These are phyloP conservation scores for Ischnura elegans DNA, from an alignment of 2,888 invertebrate species.

Conservation along the genomic window DNA sequence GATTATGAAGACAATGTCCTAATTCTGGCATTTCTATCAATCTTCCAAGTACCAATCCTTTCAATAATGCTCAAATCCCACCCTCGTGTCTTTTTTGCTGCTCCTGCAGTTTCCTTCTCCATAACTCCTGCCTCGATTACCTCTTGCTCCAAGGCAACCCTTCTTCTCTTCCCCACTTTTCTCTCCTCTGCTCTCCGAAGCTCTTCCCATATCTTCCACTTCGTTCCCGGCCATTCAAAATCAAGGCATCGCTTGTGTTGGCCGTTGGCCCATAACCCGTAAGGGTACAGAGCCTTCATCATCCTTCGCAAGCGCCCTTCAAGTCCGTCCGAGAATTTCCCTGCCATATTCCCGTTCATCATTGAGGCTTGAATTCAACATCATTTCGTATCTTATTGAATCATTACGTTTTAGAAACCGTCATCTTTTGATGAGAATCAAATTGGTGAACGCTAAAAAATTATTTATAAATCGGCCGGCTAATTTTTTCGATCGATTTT, in stretches of 20 bases:
- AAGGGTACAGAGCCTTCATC: background rate
- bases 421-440: no score
- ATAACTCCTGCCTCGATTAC: background rate
- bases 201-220: background rate
- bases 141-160: background rate
- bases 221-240: constrained; percentile 61
- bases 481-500: no score
- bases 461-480: no score
- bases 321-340: background rate
- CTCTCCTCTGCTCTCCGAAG: background rate
- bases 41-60: no score
- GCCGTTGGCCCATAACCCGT: constrained; percentile 9
- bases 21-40: no score
- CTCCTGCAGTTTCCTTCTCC: background rate
- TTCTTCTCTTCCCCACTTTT: background rate
- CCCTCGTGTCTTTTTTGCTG: background rate
- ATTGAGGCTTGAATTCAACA: background rate
- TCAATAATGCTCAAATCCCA: no score
- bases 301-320: background rate
- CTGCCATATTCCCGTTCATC: background rate
- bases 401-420: background rate
- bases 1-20: no score
- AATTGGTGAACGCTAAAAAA: no score
- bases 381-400: background rate
- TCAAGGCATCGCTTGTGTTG: constrained; percentile 51